A percentile compares a stretch with the other conserved stretches of the same genome.
Evolutionary conservation across 2,888 invertebrate genomes (phyloP).

Genomic region (Alsophila aescularia): DNA sequence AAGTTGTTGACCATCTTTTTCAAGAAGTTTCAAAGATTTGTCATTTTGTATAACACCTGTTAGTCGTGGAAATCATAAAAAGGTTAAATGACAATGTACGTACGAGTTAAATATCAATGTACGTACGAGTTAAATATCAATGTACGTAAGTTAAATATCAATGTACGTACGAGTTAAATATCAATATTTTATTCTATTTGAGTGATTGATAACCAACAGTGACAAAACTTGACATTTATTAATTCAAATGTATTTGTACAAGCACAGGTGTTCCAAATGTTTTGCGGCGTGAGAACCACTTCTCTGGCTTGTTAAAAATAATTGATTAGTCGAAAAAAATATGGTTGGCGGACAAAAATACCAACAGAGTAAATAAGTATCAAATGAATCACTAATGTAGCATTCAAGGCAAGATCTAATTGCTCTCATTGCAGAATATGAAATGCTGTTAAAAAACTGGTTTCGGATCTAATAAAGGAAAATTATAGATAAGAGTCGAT

Average conservation of each 20-base stretch:
- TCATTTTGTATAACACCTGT: no score
- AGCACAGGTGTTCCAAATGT: conserved; percentile 17
- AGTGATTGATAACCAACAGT: not conserved
- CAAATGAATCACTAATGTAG: conserved; percentile 38
- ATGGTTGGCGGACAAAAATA: not conserved
- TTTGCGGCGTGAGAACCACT: not conserved
- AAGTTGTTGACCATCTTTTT: no score
- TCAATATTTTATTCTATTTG: no score
- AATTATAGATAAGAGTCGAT: conserved; percentile 31
- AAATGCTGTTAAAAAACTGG: conserved; percentile 65
- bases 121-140: no score
- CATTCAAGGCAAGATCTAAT: conserved; percentile 73
- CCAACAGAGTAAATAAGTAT: not conserved
- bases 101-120: no score
- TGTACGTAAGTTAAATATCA: no score
- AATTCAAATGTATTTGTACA: not conserved
- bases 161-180: no score
- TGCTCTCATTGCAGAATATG: conserved; percentile 55
- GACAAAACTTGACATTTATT: conserved; percentile 1
- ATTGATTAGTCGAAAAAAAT: not conserved
- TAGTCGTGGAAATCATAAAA: no score
- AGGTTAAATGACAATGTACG: no score
- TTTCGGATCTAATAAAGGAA: conserved; percentile 48
- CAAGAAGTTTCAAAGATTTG: no score
- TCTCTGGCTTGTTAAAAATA: not conserved